These are phyloP conservation scores for Calameuta filiformis DNA, from an alignment of 2,888 invertebrate genomes.

Conservation along the genomic window DNA sequence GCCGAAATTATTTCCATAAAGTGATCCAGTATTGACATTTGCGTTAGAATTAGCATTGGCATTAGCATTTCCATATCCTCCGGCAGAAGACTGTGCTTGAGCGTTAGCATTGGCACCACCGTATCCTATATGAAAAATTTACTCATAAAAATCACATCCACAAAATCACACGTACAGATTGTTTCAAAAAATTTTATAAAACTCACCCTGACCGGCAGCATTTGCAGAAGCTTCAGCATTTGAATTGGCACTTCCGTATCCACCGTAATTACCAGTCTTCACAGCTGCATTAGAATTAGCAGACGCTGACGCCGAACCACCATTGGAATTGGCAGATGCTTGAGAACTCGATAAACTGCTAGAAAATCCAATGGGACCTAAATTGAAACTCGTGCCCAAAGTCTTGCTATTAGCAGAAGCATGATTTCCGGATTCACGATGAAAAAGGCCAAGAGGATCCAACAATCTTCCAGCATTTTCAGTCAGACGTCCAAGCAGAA, in stretches of 20 bases:
- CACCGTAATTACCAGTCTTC: conserved; percentile 24
- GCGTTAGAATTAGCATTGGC: conserved; percentile 16
- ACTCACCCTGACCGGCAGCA: conserved; percentile 10
- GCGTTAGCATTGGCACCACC: conserved; percentile 2
- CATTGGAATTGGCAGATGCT: conserved; percentile 36
- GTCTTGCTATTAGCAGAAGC: conserved; percentile 20
- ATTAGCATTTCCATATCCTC: conserved; percentile 13
- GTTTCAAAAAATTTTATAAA: neutral
- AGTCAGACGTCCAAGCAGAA: conserved; percentile 22
- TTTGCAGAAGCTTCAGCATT: conserved; percentile 29
- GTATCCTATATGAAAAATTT: conserved; percentile 1
- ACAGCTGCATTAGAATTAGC: conserved; percentile 30
- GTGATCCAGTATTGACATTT: neutral
- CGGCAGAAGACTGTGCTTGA: neutral
- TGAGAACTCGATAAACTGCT: conserved; percentile 38
- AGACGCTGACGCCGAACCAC: conserved; percentile 25
- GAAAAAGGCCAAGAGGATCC: conserved; percentile 52
- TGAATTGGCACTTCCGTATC: conserved; percentile 16
- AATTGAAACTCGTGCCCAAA: conserved; percentile 39
- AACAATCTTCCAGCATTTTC: conserved; percentile 32
- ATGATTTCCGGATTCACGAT: conserved; percentile 19
- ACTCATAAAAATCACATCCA: neutral
- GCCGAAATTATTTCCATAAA: no score
- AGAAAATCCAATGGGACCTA: conserved; percentile 50
- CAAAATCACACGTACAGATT: neutral